phyloP scores from a whole-genome alignment of 2,888 invertebrate genomes.

The Lobophora halterata region DNA sequence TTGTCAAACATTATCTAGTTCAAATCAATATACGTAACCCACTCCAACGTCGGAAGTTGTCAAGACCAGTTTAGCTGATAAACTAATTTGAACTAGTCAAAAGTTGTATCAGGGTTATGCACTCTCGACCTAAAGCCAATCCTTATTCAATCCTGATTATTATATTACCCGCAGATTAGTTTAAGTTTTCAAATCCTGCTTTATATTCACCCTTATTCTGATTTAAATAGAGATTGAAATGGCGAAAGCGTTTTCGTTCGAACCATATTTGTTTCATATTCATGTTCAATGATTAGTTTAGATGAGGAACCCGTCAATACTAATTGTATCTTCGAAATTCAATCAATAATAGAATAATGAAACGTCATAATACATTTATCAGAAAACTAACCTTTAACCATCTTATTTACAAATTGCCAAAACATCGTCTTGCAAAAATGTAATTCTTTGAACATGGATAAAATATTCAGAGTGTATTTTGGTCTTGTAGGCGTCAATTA shows the following conservation, averaged over 20 bases:
- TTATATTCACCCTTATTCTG: slow-evolving; percentile 20
- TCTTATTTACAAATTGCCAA: no score
- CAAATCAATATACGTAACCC: slow-evolving; percentile 41
- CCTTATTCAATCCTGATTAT: slow-evolving; percentile 18
- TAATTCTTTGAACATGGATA: no score
- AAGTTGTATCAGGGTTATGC: slow-evolving; percentile 56
- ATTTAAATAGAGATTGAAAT: slow-evolving; percentile 22
- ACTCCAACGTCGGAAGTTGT: slow-evolving; percentile 60
- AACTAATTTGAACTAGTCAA: slow-evolving; percentile 63
- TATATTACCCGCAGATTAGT: slow-evolving; percentile 27
- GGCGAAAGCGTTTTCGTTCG: slow-evolving; percentile 11
- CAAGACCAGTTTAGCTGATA: slow-evolving; percentile 62
- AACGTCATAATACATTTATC: no score
- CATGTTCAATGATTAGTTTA: slow-evolving; percentile 19
- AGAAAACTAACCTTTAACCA: no score
- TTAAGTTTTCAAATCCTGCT: slow-evolving; percentile 16
- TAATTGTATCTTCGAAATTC: slow-evolving; percentile 17
- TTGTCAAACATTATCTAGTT: slow-evolving; percentile 37
- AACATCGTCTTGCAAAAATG: no score
- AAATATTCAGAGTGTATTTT: no score
- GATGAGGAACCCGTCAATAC: slow-evolving; percentile 21
- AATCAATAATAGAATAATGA: slow-evolving; percentile 1
- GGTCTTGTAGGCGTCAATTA: no score
- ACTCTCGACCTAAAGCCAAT: slow-evolving; percentile 35
- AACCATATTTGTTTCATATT: slow-evolving; percentile 16